Base-by-base conservation (phyloP, 2,113 vertebrate genomes). In the Numenius arquata region DNA sequence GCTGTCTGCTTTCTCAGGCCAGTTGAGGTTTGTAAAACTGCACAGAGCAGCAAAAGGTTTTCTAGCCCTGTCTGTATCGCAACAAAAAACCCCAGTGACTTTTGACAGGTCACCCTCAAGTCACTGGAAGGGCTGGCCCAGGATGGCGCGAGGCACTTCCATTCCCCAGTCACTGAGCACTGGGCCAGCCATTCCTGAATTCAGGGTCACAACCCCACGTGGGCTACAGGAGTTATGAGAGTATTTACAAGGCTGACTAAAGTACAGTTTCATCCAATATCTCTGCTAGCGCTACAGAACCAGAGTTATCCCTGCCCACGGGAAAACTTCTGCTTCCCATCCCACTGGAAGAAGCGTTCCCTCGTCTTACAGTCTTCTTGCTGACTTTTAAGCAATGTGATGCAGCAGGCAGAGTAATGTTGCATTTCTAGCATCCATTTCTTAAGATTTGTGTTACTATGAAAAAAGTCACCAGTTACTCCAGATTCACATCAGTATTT, bases 321-420 rank as follows among this genome's bases (percentile, higher is more conserved):
- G 43, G 85, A 68, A 82, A 78, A 65, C 19, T 47, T 50, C 47
- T 40, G 40, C 34, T 85, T 18, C 9, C 27, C 47, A 65, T n/a
- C 5, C 23, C n/a, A 52, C 43, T 58, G 27, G 45, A 74, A 78
- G n/a, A 18, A 76, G 20, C 5, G 30, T 14, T 89, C 15, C 38
- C 7, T 81, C 0, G 0, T 36, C 26, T 78, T 38, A 56, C 2
- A 26, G 25, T 45, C 34, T 41, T 47, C 29, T 17, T 52, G 4
- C 7, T 70, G 36, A 19, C 23, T 82, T 95, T 78, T 38, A 48
- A 73, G 34, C 19, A 53, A 75, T n/a, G 17, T 34, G 21, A 92
- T 63, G 45, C 61, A 85, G 30, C 6, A 48, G 32, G 53, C 17
- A 77, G 17, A 78, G 15, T 14, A 87, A 47, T 14, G 23, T 2